phyloP scores from a whole-genome alignment of 2,888 invertebrate genomes.

The Perizoma affinitatum region DNA sequence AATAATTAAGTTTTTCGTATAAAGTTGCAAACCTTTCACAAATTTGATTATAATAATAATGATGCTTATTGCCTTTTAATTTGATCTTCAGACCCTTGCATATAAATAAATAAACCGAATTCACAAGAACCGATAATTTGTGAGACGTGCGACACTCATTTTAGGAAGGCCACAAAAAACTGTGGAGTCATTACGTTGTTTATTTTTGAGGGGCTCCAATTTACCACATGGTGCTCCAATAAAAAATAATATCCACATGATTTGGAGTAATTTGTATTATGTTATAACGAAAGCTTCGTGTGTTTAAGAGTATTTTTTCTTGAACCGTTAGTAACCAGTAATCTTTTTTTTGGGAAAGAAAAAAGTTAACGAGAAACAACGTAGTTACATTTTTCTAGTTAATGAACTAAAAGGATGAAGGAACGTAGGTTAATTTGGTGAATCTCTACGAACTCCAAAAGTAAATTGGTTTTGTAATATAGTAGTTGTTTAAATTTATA shows the following conservation, averaged over 20 bases:
- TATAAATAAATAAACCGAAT: conserved; percentile 50
- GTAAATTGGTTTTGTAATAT: conserved; percentile 21
- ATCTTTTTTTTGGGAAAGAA: conserved; percentile 58
- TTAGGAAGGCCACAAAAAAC: conserved; percentile 55
- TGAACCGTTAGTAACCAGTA: conserved; percentile 73
- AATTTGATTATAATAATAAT: conserved; percentile 31
- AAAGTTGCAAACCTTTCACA: conserved; percentile 9
- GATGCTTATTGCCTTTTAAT: conserved; percentile 32
- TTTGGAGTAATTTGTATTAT: conserved; percentile 77
- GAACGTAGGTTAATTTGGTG: conserved; percentile 20
- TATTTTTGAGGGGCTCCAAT: conserved; percentile 77
- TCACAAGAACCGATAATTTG: conserved; percentile 58
- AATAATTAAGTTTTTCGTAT: neutral
- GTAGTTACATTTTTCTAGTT: conserved; percentile 45
- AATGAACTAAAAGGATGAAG: conserved; percentile 49
- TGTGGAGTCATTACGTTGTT: conserved; percentile 71
- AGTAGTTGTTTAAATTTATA: neutral
- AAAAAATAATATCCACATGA: conserved; percentile 80
- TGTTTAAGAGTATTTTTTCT: conserved; percentile 74
- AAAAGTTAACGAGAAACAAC: conserved; percentile 68
- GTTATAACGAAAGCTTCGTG: conserved; percentile 77
- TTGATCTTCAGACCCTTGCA: conserved; percentile 7
- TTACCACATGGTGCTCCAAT: conserved; percentile 78
- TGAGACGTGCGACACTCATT: conserved; percentile 63
- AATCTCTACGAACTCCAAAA: conserved; percentile 33